These are phyloP conservation scores for Pegoplata infirma DNA, from an alignment of 2,888 invertebrate species.

Conservation along the genomic window DNA sequence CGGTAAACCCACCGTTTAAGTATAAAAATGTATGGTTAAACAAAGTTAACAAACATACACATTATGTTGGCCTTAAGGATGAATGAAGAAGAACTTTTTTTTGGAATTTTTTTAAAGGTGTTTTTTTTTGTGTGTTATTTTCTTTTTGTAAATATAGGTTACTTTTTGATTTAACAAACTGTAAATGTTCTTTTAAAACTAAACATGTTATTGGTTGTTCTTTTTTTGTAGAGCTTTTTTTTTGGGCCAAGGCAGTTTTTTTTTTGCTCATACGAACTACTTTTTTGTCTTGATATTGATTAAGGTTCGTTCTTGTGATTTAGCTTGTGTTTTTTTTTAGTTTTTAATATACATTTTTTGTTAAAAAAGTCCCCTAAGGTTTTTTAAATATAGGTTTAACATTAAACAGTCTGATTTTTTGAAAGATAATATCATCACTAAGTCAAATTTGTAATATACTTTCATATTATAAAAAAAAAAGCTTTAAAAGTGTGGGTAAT, in stretches of 20 bases:
- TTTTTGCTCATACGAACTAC: conserved; percentile 22
- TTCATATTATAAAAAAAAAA: neutral
- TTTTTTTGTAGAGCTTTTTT: neutral
- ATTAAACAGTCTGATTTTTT: conserved; percentile 30
- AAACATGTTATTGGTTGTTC: conserved; percentile 47
- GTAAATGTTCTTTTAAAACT: conserved; percentile 53
- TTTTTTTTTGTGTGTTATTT: neutral
- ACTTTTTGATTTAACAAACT: conserved; percentile 54
- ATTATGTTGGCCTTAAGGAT: conserved; percentile 26
- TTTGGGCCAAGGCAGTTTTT: conserved; percentile 19
- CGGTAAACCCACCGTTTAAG: conserved; percentile 70
- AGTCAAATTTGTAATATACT: neutral
- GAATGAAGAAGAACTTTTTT: neutral
- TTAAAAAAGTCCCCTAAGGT: conserved; percentile 40
- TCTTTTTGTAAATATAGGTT: conserved; percentile 55
- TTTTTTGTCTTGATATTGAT: conserved; percentile 36
- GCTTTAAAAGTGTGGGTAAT: no score
- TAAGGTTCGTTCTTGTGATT: conserved; percentile 8
- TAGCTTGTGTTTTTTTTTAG: neutral
- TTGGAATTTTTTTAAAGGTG: neutral
- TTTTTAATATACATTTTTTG: neutral
- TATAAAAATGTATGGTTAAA: conserved; percentile 49
- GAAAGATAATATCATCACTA: conserved; percentile 14
- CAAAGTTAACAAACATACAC: neutral
- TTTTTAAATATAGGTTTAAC: conserved; percentile 22